phyloP scores from a whole-genome alignment of 2,888 invertebrate species.

The Diaperis boleti region DNA sequence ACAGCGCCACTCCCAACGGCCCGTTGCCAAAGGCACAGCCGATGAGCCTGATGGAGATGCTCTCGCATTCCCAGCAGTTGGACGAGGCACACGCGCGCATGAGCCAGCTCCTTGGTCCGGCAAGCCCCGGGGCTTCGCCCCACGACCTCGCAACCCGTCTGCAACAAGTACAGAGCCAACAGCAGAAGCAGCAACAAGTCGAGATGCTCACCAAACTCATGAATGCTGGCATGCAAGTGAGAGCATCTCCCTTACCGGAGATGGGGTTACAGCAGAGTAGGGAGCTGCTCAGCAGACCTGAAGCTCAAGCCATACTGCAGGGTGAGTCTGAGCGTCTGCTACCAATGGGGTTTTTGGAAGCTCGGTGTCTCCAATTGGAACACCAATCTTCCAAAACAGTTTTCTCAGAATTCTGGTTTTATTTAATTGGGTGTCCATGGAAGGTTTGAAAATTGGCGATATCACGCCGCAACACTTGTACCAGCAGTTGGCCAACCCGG shows the following conservation, averaged over 20 bases:
- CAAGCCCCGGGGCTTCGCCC: conserved; percentile 46
- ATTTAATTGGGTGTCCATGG: neutral
- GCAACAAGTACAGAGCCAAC: conserved; percentile 68
- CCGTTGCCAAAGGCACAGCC: conserved; percentile 66
- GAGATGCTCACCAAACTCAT: conserved; percentile 64
- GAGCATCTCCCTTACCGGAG: conserved; percentile 65
- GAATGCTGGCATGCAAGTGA: conserved; percentile 56
- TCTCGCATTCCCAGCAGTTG: conserved; percentile 70
- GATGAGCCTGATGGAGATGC: conserved; percentile 75
- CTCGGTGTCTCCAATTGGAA: too few relatives aligned
- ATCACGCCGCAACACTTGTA: conserved; percentile 81
- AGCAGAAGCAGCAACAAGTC: conserved; percentile 53
- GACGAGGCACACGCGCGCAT: conserved; percentile 60
- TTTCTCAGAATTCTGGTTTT: neutral
- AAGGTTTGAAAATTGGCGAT: conserved; percentile 82
- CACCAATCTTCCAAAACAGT: neutral
- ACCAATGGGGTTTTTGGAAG: too few relatives aligned
- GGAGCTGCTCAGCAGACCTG: conserved; percentile 78
- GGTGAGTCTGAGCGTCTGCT: conserved; percentile 66
- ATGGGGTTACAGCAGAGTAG: conserved; percentile 69
- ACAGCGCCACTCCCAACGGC: conserved; percentile 73
- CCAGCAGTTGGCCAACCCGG: conserved; percentile 81
- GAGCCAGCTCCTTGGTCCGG: conserved; percentile 43
- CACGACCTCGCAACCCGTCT: conserved; percentile 67
- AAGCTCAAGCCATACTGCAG: conserved; percentile 82